Base-by-base conservation (phyloP, 2,797 vertebrate species). In the Hafferia zeledoni region DNA sequence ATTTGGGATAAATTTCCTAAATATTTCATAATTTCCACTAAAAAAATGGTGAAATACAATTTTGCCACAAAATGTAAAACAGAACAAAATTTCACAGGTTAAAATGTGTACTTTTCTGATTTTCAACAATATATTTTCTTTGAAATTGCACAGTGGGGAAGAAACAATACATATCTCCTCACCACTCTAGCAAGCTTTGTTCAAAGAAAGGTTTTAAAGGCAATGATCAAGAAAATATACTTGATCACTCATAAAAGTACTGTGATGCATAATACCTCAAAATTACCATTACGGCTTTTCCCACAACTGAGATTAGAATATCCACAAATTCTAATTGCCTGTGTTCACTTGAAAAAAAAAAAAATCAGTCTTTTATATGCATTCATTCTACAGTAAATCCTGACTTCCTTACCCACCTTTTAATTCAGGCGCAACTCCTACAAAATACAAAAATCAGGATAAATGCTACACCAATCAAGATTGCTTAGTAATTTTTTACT, bases 281-380 rank as follows among this genome's bases (percentile, higher is more conserved):
- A 95, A 92, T 90, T 92, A 57, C 19, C 27, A 27, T 57, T 87
- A 43, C 12, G 69, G 43, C 18, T 79, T 95, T 87, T 87, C 60
- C 56, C 43, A 67, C 1, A 2, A 37, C 30, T 70, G 31, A 87
- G n/a, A 82, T 70, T 44, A 71, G 46, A 64, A 70, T 63, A 87
- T 68, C 56, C 17, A 61, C 46, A 89, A 60, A 55, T 87, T 90
- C 64, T 94, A 93, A 93, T 85, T 90, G 60, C 16, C 30, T 71
- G 23, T 53, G 85, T 80, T 90, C n/a, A 52, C 13, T 63, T 59
- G 35, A 43, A 76, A 84, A 81, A 94, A 90, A 43, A 76, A 84
- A 81, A 94, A 90, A 67, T 37, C 35, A 90, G 22, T 2, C 17
- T 82, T 91, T 82, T 64, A 24, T 44, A 39, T 23, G 11, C 20